Conservation (phyloP, 2,888 invertebrate species). For the Temnothorax ravouxi region DNA sequence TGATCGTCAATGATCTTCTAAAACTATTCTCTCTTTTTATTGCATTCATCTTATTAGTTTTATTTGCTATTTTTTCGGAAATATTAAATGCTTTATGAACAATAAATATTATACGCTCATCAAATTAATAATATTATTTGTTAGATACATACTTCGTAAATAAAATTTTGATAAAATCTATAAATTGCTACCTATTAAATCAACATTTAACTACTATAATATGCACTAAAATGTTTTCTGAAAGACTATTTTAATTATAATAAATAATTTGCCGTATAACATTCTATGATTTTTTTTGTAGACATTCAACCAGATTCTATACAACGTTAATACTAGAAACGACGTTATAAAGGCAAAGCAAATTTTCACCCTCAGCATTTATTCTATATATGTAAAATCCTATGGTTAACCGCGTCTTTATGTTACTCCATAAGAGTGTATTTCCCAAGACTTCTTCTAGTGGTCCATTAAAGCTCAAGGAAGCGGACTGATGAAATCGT, state of each 20-base stretch:
- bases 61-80: not conserved
- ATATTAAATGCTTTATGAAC: not conserved
- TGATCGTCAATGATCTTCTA: not conserved
- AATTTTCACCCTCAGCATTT: constrained; percentile 50
- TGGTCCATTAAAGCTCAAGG: constrained; percentile 71
- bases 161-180: not conserved
- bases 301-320: not conserved
- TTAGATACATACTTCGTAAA: not conserved
- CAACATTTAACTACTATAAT: not conserved
- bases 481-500: constrained; percentile 61
- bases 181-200: constrained; percentile 67
- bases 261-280: not conserved
- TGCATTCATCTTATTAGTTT: not conserved
- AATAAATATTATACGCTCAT: not conserved
- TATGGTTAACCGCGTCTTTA: constrained; percentile 35
- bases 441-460: constrained; percentile 68
- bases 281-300: not conserved
- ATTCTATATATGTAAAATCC: constrained; percentile 9
- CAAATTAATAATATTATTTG: not conserved
- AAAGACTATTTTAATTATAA: not conserved
- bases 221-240: constrained; percentile 4
- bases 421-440: constrained; percentile 67
- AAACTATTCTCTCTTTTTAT: not conserved
- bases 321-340: not conserved
- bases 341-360: not conserved